phyloP scores from a whole-genome alignment of 2,888 invertebrate genomes.

The Rhynchonema sp. region DNA sequence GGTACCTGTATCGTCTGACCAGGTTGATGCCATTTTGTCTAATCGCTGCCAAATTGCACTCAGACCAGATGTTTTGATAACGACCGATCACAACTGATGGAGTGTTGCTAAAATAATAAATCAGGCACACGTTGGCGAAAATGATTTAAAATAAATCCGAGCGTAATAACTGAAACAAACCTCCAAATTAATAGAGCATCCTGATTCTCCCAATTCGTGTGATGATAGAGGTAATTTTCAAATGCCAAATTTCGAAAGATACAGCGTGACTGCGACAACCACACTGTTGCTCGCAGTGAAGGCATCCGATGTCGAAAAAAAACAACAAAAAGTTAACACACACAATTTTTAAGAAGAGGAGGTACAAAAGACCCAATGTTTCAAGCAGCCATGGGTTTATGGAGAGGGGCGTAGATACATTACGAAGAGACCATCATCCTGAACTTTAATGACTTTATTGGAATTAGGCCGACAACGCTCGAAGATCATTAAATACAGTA shows the following conservation, averaged over 20 bases:
- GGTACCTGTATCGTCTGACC: background rate
- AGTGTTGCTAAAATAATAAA: slow-evolving; percentile 26
- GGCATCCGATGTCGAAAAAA: background rate
- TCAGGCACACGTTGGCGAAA: no score
- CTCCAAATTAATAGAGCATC: slow-evolving; percentile 75
- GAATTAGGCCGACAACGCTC: no score
- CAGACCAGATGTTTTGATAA: slow-evolving; percentile 89
- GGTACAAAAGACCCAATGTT: no score
- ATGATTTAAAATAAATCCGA: background rate
- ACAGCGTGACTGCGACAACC: slow-evolving; percentile 72
- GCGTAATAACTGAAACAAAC: slow-evolving; percentile 3
- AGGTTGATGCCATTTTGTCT: no score
- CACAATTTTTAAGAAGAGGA: background rate
- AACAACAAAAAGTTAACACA: background rate
- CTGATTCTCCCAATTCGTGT: slow-evolving; percentile 52
- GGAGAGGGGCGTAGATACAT: no score
- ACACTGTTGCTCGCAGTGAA: slow-evolving; percentile 43
- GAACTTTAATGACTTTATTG: no score
- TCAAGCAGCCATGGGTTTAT: no score
- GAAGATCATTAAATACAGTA: no score
- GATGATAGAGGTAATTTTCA: slow-evolving; percentile 83
- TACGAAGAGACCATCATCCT: no score
- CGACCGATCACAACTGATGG: slow-evolving; percentile 87
- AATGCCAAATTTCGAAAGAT: slow-evolving; percentile 79
- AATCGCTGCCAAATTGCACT: no score